Base-by-base conservation (phyloP, 2,797 vertebrate genomes). In the Falco cherrug region DNA sequence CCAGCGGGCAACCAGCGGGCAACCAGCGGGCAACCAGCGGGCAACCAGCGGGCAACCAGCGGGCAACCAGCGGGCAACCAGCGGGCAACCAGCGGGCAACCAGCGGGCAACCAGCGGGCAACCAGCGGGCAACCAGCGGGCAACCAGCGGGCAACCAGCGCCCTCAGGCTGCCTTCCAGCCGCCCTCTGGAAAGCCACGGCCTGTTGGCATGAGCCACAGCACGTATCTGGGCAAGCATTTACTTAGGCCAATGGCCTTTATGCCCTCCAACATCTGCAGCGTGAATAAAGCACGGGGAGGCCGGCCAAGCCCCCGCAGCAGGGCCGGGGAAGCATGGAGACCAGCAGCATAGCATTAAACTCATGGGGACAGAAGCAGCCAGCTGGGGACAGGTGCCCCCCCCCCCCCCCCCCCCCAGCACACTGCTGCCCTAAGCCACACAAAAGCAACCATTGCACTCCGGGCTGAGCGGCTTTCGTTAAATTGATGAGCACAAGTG, bases 261-360 rank as follows among this genome's bases (percentile, higher is more conserved):
- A 11, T 4, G n/a, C 9, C 50, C 59, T 31, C 43, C 14, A 4
- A 17, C 69, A 48, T 2, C 41, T 10, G 35, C 60, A 41, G 68
- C 9, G 0, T 5, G 29, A 56, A 3, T 11, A 45, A 31, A 35
- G 17, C 28, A 9, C 1, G 8, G 18, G 13, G 6, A 43, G 7
- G 39, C 25, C 39, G 37, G 67, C 25, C 33, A 9, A 17, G 18
- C 10, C 5, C 57, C 10, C 9, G 13, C 18, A 0, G 0, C 1
- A 2, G 21, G 41, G 22, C 41, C 57, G 4, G 3, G 65, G 19
- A 26, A 43, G 47, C 47, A 33, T 5, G 12, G 43, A 60, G 25
- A 24, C 4, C 1, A 0, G 19, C 4, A 2, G 28, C 1, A 0
- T 0, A 6, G 68, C 64, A 57, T 6, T 13, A 5, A 28, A 6